Evolutionary conservation across 2,113 vertebrate species (phyloP).

Genomic region (Ptilonorhynchus violaceus): DNA sequence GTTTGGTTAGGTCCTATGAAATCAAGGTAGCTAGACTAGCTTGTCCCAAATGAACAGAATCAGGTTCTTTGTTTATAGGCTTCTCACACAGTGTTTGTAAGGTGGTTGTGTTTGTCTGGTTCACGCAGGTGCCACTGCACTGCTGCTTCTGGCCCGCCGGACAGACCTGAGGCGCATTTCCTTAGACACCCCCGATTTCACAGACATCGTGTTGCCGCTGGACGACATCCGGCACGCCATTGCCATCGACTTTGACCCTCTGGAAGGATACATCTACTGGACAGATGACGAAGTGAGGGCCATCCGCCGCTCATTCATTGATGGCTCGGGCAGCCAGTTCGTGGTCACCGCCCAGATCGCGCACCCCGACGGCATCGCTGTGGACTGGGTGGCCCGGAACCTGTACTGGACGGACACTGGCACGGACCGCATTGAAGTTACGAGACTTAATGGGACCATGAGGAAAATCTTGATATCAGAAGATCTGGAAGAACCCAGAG

Average conservation of each 20-base stretch:
- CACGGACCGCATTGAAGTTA: slow-evolving; percentile 95
- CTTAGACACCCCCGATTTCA: slow-evolving; percentile 93
- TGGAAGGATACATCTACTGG: slow-evolving; percentile 94
- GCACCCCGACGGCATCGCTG: slow-evolving; percentile 93
- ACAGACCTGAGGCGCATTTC: slow-evolving; percentile 93
- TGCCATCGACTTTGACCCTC: slow-evolving; percentile 94
- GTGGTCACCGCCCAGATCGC: slow-evolving; percentile 91
- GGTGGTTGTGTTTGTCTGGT: neutral
- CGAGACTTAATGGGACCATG: slow-evolving; percentile 94
- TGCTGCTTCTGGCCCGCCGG: slow-evolving; percentile 89
- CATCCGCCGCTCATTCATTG: slow-evolving; percentile 85
- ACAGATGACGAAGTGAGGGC: slow-evolving; percentile 93
- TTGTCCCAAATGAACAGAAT: neutral
- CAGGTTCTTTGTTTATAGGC: neutral
- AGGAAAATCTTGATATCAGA: slow-evolving; percentile 95
- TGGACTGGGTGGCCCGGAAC: slow-evolving; percentile 95
- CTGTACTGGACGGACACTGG: slow-evolving; percentile 98
- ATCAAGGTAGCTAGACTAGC: neutral
- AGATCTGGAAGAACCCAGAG: slow-evolving; percentile 92
- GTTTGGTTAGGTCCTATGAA: neutral
- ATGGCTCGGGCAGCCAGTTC: slow-evolving; percentile 87
- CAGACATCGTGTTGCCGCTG: slow-evolving; percentile 88
- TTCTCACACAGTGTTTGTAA: neutral
- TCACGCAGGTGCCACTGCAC: slow-evolving; percentile 83
- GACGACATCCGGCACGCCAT: slow-evolving; percentile 97